Conservation (phyloP, 1,140 invertebrate species). For the Cataglyphis hispanica region DNA sequence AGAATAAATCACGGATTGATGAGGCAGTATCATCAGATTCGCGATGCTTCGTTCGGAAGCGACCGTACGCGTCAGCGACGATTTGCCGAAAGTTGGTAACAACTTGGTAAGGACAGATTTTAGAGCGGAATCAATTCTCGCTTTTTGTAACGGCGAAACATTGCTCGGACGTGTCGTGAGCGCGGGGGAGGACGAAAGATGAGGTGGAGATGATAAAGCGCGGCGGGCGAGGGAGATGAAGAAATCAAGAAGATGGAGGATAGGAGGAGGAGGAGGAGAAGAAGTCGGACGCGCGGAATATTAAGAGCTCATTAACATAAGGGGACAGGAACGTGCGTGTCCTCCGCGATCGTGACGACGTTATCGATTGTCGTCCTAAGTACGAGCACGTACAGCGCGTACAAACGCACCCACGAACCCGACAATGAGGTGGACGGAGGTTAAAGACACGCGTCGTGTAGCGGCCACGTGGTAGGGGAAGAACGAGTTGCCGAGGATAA, state of each 20-base stretch:
- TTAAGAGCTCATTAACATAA: constrained; percentile 84
- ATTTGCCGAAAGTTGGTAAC: constrained; percentile 34
- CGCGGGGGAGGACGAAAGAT: constrained; percentile 29
- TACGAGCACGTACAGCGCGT: constrained; percentile 67
- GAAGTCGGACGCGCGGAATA: constrained; percentile 79
- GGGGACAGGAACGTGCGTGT: constrained; percentile 82
- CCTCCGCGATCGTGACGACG: constrained; percentile 83
- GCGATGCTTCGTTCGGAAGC: background rate
- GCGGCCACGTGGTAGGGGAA: background rate
- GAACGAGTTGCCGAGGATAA: constrained; percentile 54
- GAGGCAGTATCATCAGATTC: background rate
- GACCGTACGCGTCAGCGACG: background rate
- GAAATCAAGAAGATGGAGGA: constrained; percentile 11
- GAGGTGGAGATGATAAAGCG: constrained; percentile 50
- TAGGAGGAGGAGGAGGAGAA: constrained; percentile 61
- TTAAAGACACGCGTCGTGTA: constrained; percentile 74
- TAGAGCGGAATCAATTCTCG: constrained; percentile 62
- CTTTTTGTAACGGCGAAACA: constrained; percentile 61
- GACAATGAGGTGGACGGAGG: constrained; percentile 78
- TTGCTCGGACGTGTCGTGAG: constrained; percentile 41
- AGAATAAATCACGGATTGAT: background rate
- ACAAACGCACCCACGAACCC: constrained; percentile 71
- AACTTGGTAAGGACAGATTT: constrained; percentile 28
- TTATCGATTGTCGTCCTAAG: constrained; percentile 82
- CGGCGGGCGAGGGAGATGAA: constrained; percentile 42